Percentiles rank a stretch among this genome's conserved stretches.
phyloP scores from a whole-genome alignment of 2,113 vertebrate species.

The Dermatemys mawii region DNA sequence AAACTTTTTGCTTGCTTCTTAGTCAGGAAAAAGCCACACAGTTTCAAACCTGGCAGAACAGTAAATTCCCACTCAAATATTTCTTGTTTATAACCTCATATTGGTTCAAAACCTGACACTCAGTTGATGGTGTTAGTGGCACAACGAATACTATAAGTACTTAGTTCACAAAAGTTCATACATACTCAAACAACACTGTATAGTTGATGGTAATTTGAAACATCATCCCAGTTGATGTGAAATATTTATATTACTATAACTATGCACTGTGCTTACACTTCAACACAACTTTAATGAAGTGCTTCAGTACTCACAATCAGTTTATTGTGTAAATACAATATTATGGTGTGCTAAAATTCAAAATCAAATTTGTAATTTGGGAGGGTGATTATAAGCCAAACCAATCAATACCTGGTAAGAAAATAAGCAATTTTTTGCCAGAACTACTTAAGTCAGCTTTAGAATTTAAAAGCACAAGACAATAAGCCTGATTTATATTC shows the following conservation, averaged over 20 bases:
- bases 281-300: background rate
- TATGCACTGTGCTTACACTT: background rate
- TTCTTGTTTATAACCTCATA: background rate
- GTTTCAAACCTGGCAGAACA: constrained; percentile 24
- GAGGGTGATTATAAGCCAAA: background rate
- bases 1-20: background rate
- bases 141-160: background rate
- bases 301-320: background rate
- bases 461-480: background rate
- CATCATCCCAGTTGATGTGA: background rate
- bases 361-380: background rate
- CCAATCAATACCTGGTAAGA: background rate
- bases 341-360: background rate
- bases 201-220: background rate
- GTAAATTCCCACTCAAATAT: background rate
- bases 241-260: background rate
- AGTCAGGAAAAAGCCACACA: background rate
- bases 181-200: background rate
- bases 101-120: background rate
- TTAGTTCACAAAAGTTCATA: background rate
- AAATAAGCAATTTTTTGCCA: background rate
- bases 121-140: background rate
- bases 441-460: background rate
- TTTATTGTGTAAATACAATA: background rate
- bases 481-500: background rate